Evolutionary conservation across 2,113 vertebrate genomes (phyloP).

Genomic region (Perca fluviatilis): DNA sequence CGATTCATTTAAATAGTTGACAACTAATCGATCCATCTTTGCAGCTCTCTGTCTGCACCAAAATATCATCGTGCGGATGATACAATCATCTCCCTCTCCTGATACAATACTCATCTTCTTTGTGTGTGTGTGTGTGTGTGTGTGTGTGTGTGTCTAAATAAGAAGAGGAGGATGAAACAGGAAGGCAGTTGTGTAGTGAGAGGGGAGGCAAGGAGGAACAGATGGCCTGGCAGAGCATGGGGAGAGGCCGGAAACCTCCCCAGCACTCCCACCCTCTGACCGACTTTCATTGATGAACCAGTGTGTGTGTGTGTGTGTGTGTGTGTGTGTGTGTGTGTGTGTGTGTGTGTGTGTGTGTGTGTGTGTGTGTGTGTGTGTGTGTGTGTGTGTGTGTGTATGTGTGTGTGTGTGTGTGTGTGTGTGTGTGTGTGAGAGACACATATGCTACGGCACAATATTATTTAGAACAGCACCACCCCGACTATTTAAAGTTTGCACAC

Average conservation of each 20-base stretch:
- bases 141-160: slow-evolving; percentile 28
- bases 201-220: slow-evolving; percentile 67
- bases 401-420: no score
- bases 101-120: slow-evolving; percentile 3
- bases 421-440: slow-evolving; percentile 25
- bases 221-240: slow-evolving; percentile 76
- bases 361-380: no score
- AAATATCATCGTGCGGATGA: neutral
- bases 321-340: slow-evolving; percentile 33
- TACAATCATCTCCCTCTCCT: slow-evolving; percentile 20
- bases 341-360: neutral
- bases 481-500: slow-evolving; percentile 47
- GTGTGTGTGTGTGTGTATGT: no score
- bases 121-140: neutral
- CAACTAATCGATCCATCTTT: no score
- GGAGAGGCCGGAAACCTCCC: slow-evolving; percentile 70
- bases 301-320: slow-evolving; percentile 22
- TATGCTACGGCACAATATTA: slow-evolving; percentile 58
- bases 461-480: slow-evolving; percentile 57
- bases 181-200: slow-evolving; percentile 73
- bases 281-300: slow-evolving; percentile 74
- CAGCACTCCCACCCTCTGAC: slow-evolving; percentile 63
- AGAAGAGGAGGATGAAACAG: slow-evolving; percentile 72
- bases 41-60: neutral
- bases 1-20: no score